These are phyloP conservation scores for Hemichromis elongatus DNA, from an alignment of 2,113 vertebrate species.

Conservation along the genomic window DNA sequence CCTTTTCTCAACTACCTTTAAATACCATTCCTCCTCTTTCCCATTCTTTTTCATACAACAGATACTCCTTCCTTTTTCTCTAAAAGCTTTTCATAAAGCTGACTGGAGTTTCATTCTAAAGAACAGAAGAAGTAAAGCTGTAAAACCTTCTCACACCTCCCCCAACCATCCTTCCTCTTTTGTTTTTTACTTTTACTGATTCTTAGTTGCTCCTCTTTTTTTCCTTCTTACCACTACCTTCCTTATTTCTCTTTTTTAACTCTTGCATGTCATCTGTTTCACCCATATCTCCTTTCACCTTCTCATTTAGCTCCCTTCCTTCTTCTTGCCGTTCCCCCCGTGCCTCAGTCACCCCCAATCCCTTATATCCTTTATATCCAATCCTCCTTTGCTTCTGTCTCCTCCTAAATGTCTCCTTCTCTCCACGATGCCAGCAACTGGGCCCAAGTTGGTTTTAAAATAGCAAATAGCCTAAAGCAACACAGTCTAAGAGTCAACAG, in stretches of 20 bases:
- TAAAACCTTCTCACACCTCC: not conserved
- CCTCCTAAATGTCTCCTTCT: not conserved
- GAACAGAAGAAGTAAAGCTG: not conserved
- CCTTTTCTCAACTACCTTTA: not conserved
- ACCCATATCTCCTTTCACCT: not conserved
- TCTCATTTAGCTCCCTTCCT: not conserved
- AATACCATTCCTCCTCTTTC: not conserved
- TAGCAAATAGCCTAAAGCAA: not conserved
- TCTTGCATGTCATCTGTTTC: not conserved
- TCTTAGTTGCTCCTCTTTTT: not conserved
- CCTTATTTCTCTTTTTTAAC: not conserved
- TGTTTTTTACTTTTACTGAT: not conserved
- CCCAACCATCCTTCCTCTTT: not conserved
- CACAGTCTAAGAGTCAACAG: not conserved
- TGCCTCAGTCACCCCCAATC: not conserved
- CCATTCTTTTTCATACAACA: not conserved
- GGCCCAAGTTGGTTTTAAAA: conserved; percentile 16
- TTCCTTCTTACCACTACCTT: not conserved
- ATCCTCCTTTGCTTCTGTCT: not conserved
- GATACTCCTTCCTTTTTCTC: not conserved
- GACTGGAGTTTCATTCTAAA: not conserved
- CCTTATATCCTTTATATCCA: not conserved
- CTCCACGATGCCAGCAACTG: not conserved
- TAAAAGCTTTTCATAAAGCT: not conserved
- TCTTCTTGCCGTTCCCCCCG: not conserved